Evolutionary conservation across 2,113 vertebrate species (phyloP).

Genomic region (Ascaphus truei): DNA sequence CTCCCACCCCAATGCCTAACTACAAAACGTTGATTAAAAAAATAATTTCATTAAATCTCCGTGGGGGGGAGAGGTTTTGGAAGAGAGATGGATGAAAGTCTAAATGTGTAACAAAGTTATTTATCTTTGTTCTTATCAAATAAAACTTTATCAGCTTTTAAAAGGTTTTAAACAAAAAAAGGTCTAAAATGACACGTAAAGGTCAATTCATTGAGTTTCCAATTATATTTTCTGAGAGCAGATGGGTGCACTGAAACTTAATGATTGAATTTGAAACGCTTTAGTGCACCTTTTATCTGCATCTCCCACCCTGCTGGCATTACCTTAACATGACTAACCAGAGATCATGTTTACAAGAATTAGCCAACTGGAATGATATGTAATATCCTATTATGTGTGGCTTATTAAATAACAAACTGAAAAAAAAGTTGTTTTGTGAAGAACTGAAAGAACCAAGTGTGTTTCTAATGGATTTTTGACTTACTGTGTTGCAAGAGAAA

Average conservation of each 20-base stretch:
- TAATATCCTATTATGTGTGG: conserved; percentile 33
- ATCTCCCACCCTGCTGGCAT: conserved; percentile 47
- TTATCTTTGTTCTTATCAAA: too few relatives aligned
- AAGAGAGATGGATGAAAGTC: too few relatives aligned
- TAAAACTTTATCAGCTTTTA: too few relatives aligned
- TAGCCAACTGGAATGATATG: conserved; percentile 48
- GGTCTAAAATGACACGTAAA: conserved; percentile 53
- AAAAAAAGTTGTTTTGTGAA: not conserved
- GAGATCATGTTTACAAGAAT: conserved; percentile 52
- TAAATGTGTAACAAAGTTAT: too few relatives aligned
- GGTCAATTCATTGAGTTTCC: conserved; percentile 59
- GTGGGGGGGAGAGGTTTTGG: too few relatives aligned
- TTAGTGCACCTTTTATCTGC: conserved; percentile 61
- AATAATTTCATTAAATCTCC: too few relatives aligned
- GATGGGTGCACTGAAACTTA: conserved; percentile 62
- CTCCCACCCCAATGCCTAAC: too few relatives aligned
- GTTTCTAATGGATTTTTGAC: not conserved
- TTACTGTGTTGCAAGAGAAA: too few relatives aligned
- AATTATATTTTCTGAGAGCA: conserved; percentile 61
- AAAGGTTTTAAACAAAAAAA: too few relatives aligned
- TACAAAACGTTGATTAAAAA: too few relatives aligned
- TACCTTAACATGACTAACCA: conserved; percentile 53
- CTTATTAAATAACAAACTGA: conserved; percentile 21
- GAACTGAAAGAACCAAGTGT: not conserved
- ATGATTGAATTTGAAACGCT: conserved; percentile 64